A percentile compares a stretch with the other conserved stretches of the same genome.
Conservation (phyloP, 1,140 invertebrate species). For the Argopecten irradians region DNA sequence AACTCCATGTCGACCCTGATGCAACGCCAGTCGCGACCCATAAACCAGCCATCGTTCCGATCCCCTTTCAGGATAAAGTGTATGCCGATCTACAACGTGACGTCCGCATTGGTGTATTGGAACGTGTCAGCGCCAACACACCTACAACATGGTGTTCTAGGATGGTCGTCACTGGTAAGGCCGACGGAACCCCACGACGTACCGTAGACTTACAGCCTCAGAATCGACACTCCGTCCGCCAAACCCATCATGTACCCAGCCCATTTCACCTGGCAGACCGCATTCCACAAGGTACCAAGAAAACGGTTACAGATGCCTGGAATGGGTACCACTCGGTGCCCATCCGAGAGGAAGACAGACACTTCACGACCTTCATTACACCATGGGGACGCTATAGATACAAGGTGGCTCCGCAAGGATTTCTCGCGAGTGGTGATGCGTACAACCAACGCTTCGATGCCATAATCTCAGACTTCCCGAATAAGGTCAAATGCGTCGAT, state of each 20-base stretch:
- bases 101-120: slow-evolving; percentile 30
- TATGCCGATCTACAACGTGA: slow-evolving; percentile 33
- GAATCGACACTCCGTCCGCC: slow-evolving; percentile 38
- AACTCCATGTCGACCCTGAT: slow-evolving; percentile 45
- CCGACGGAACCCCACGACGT: slow-evolving; percentile 30
- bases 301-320: slow-evolving; percentile 53
- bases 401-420: slow-evolving; percentile 63
- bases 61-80: slow-evolving; percentile 50
- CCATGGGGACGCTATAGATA: slow-evolving; percentile 62
- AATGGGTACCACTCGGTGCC: slow-evolving; percentile 55
- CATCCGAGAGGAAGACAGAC: slow-evolving; percentile 46
- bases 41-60: slow-evolving; percentile 44
- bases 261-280: slow-evolving; percentile 40
- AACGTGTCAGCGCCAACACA: slow-evolving; percentile 17
- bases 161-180: slow-evolving; percentile 42
- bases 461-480: slow-evolving; percentile 46
- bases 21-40: slow-evolving; percentile 47
- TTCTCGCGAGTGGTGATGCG: slow-evolving; percentile 51
- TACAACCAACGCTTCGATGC: slow-evolving; percentile 54
- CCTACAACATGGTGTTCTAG: slow-evolving; percentile 41
- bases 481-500: slow-evolving; percentile 60
- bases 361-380: slow-evolving; percentile 54
- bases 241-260: slow-evolving; percentile 41
- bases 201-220: slow-evolving; percentile 32
- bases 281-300: slow-evolving; percentile 33